Conservation (phyloP, 2,888 invertebrate species). For the Matsumyia berberina region DNA sequence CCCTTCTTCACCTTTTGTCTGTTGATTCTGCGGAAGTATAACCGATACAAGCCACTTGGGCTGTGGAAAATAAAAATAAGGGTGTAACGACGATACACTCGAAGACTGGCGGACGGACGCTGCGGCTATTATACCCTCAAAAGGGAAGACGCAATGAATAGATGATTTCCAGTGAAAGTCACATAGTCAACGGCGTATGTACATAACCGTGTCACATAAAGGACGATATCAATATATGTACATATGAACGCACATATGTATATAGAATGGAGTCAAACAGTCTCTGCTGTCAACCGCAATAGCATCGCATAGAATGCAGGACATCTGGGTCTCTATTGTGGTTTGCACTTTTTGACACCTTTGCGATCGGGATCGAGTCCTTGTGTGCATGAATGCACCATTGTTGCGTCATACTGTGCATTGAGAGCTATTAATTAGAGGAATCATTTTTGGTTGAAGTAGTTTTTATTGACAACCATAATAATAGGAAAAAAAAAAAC, state of each 20-base stretch:
- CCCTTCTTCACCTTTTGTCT: slow-evolving; percentile 82
- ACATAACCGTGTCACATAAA: slow-evolving; percentile 52
- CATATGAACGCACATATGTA: slow-evolving; percentile 8
- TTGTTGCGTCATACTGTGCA: slow-evolving; percentile 73
- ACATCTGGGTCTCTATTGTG: slow-evolving; percentile 75
- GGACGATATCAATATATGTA: slow-evolving; percentile 12
- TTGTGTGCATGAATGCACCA: slow-evolving; percentile 67
- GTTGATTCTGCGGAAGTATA: slow-evolving; percentile 72
- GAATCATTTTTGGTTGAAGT: slow-evolving; percentile 74
- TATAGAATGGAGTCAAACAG: slow-evolving; percentile 41
- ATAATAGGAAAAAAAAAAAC: slow-evolving; percentile 70
- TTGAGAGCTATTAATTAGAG: slow-evolving; percentile 74
- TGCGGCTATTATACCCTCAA: slow-evolving; percentile 73
- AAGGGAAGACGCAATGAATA: slow-evolving; percentile 66
- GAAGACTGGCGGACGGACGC: slow-evolving; percentile 64
- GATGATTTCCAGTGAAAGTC: slow-evolving; percentile 52
- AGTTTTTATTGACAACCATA: slow-evolving; percentile 74
- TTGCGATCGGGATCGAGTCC: slow-evolving; percentile 52
- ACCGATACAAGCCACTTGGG: slow-evolving; percentile 66
- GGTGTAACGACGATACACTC: slow-evolving; percentile 75
- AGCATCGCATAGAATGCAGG: slow-evolving; percentile 40
- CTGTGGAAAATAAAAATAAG: slow-evolving; percentile 69
- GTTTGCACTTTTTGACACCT: slow-evolving; percentile 76
- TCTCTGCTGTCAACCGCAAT: slow-evolving; percentile 60
- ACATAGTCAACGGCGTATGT: slow-evolving; percentile 41